Evolutionary conservation across 2,113 vertebrate species (phyloP), one percentile per base, ranked within the genome.

Genomic region (Willisornis vidua): DNA sequence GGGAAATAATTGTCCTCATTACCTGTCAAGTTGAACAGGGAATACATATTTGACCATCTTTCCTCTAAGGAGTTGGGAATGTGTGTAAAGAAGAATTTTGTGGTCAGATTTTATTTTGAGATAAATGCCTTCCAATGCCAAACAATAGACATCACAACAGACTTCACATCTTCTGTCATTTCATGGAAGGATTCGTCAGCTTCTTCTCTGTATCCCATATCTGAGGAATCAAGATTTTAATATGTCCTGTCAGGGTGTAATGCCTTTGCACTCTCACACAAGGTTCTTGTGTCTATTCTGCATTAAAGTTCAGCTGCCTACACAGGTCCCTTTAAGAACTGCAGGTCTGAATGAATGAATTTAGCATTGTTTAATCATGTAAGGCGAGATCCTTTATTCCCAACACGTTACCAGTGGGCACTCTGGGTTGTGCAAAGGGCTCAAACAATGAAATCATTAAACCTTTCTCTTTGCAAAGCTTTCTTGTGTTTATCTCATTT

Each of bases 1-100:
- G 68, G 84, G 77, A 54, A 92, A 82, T 93, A 91, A 96, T 95
- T 86, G 85, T 84, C 49, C 58, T 88, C 80, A 72, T 94, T 93
- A 90, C 73, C 83, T 81, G 52, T 78, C 61, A 57, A 19, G 31
- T n/a, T 72, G 37, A 92, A 26, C 41, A 55, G 74, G 23, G 49
- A 41, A 33, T 89, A 70, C 19, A 4, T 55, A 22, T 80, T 78
- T 61, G n/a, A 71, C 39, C 45, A 31, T 84, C 92, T 65, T 16
- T 63, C 43, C 57, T 86, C 43, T 35, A 9, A 57, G 92, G 61
- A 5, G 31, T 81, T 75, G 26, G 48, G 61, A 74, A 71, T 0
- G 1, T 66, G 49, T 2, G 0, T 39, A 46, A 70, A 66, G 66
- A 77, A 49, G 70, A 54, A 17, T 89, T 63, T 51, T 87, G n/a